Evolutionary conservation across 1,140 invertebrate species (phyloP), one percentile per base, ranked within the genome.

Genomic region (Brachionus asplanchnoidis): DNA sequence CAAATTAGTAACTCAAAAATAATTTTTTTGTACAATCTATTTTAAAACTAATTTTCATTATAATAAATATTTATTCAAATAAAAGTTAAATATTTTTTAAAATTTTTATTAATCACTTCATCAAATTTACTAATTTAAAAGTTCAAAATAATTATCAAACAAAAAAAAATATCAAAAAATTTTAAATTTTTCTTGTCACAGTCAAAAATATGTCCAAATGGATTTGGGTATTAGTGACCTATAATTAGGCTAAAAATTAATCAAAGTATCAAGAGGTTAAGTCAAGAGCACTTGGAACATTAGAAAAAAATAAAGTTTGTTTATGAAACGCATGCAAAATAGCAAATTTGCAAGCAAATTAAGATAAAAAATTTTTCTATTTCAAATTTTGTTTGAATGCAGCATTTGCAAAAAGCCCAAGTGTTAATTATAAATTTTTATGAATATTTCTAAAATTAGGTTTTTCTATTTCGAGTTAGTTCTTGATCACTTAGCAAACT

Each of bases 351-450:
- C 53, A 60, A 60, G 53, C 53, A 60, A n/a, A 60, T 60, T 60
- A 60, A 60, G 53, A 60, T 60, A 60, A 60, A 60, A 60, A 60
- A 60, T 46, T n/a, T 44, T 46, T 46, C 44, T 46, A 26, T 60
- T 60, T 60, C 53, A 60, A 60, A 60, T 60, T 20, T 50, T 60
- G 3, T 60, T 60, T 60, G 53, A 60, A 60, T 60, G 53, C 53
- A 60, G 53, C 53, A 60, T 60, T 60, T 60, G 53, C 14, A 60
- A 60, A 60, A 60, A 60, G 53, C n/a, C 53, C 53, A 60, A 60
- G 53, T 60, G 53, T 60, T 60, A 60, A 60, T 60, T 60, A 60
- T 60, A 60, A 60, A 60, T 60, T 60, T 60, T 60, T 60, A 60
- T 60, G 53, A 60, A 60, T 60, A 60, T 20, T 20, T 60, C 53